Percentiles rank a stretch among this genome's conserved stretches.
phyloP scores from a whole-genome alignment of 2,113 vertebrate genomes.

The Myxocyprinus asiaticus region DNA sequence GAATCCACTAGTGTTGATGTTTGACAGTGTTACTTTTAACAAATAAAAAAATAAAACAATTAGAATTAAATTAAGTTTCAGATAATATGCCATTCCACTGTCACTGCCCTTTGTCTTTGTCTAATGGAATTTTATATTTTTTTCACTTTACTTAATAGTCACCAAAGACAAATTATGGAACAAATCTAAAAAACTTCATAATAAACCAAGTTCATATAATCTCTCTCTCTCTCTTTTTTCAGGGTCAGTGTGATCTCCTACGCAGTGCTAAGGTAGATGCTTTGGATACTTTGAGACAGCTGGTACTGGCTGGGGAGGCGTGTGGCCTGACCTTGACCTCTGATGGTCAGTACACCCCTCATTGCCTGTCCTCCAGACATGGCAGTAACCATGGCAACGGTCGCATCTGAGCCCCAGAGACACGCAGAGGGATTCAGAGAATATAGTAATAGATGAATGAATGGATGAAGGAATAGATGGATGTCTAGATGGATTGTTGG shows the following conservation, averaged over 20 bases:
- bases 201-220: neutral
- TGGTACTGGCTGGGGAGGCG: constrained; percentile 89
- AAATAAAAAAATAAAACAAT: no score
- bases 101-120: no score
- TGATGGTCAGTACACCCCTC: constrained; percentile 70
- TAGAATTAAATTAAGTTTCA: no score
- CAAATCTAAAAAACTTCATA: neutral
- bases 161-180: neutral
- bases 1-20: no score
- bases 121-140: neutral
- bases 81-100: no score
- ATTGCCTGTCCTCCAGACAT: constrained; percentile 57
- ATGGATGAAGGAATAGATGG: neutral
- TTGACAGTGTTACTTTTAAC: no score
- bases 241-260: constrained; percentile 95
- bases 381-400: constrained; percentile 75
- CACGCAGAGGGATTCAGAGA: constrained; percentile 27
- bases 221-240: constrained; percentile 46
- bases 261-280: constrained; percentile 91
- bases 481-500: neutral
- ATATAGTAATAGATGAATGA: neutral
- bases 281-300: constrained; percentile 91
- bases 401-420: constrained; percentile 65
- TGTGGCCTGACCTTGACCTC: constrained; percentile 81
- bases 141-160: neutral